phyloP scores from a whole-genome alignment of 2,888 invertebrate genomes.

The Erebia aethiops region DNA sequence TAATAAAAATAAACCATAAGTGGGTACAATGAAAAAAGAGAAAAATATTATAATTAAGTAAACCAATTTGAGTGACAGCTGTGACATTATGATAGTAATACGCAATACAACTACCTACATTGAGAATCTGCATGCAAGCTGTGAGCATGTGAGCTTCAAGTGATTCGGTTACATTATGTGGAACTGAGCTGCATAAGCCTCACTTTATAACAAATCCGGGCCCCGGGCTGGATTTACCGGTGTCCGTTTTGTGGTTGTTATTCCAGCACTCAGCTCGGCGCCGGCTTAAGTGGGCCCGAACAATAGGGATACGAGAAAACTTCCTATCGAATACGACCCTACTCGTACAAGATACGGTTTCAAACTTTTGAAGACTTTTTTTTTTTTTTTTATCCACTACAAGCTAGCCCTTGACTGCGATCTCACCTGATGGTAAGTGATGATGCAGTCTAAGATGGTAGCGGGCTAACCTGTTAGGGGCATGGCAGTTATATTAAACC shows the following conservation, averaged over 20 bases:
- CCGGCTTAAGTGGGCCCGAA: conserved; percentile 51
- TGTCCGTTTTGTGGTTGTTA: conserved; percentile 75
- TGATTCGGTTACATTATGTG: conserved; percentile 68
- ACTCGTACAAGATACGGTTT: neutral
- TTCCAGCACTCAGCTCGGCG: conserved; percentile 60
- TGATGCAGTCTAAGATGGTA: too few species aligned
- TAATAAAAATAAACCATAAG: too few species aligned
- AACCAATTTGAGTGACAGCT: too few species aligned
- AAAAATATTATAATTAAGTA: too few species aligned
- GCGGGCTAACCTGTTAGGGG: too few species aligned
- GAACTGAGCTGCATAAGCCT: conserved; percentile 56
- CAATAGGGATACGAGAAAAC: conserved; percentile 21
- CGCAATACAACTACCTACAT: too few species aligned
- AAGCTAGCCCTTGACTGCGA: too few species aligned
- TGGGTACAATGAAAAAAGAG: too few species aligned
- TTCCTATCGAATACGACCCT: conserved; percentile 23
- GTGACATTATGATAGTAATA: too few species aligned
- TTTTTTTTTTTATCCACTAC: too few species aligned
- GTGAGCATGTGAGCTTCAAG: conserved; percentile 58
- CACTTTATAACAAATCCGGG: conserved; percentile 76
- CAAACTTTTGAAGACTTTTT: neutral
- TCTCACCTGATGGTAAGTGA: too few species aligned
- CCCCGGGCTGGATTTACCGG: conserved; percentile 71
- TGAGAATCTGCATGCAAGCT: conserved; percentile 57
- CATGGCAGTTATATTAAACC: too few species aligned